Evolutionary conservation across 1,140 invertebrate genomes (phyloP).

Genomic region (Aphaenogaster floridana): DNA sequence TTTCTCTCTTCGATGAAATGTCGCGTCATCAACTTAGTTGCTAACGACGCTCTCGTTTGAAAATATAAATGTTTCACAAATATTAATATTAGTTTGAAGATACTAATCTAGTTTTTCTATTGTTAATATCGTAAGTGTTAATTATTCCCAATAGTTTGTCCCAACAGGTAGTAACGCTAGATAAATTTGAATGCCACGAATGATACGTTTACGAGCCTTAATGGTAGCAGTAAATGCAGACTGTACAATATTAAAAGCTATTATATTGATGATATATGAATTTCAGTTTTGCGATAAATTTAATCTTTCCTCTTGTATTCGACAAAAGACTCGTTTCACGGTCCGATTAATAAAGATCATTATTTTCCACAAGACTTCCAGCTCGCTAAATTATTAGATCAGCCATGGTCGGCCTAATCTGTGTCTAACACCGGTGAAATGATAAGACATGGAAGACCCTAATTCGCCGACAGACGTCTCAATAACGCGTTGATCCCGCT

Average conservation of each 20-base stretch:
- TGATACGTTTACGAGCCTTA: not conserved
- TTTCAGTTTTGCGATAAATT: not conserved
- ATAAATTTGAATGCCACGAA: not conserved
- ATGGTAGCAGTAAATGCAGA: not conserved
- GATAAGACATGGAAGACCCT: constrained; percentile 55
- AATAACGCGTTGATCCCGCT: constrained; percentile 70
- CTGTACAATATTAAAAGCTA: not conserved
- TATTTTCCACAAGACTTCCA: constrained; percentile 14
- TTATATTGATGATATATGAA: not conserved
- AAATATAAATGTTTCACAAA: not conserved
- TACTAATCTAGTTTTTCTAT: not conserved
- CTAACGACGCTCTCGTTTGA: not conserved
- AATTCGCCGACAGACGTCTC: constrained; percentile 77
- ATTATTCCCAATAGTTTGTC: not conserved
- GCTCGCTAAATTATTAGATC: not conserved
- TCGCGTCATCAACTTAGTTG: constrained; percentile 6
- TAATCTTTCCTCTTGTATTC: not conserved
- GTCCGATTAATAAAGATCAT: constrained; percentile 2
- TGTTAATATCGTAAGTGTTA: not conserved
- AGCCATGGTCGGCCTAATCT: constrained; percentile 6
- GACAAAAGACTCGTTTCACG: not conserved
- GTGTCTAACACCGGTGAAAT: constrained; percentile 15
- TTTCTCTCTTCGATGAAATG: constrained; percentile 17
- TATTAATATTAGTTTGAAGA: not conserved
- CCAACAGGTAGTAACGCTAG: not conserved